Evolutionary conservation across 2,888 invertebrate genomes (phyloP), one percentile per base, ranked within the genome.

Genomic region (Disparrhopalites patrizii): DNA sequence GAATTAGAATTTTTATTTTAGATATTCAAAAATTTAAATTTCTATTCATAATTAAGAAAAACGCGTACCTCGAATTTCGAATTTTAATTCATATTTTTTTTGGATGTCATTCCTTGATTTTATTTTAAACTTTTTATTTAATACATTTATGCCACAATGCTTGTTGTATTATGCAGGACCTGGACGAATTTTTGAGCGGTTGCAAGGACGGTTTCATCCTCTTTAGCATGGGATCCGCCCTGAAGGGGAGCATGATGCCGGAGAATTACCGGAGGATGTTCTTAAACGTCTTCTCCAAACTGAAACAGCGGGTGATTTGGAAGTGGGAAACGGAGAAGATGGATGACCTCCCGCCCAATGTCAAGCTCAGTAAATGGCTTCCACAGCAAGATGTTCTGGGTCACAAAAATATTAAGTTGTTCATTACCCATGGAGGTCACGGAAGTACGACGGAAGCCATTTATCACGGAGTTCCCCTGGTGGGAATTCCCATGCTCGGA

Each of bases 241-340:
- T 47, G 23, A 20, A 20, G 25, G 89, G 90, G 0, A 86, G 86
- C 23, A 88, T 87, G 74, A 90, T 91, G 90, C 90, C 91, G 0
- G 84, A 88, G 58, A 83, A 87, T 3, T 82, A 87, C 0, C 84
- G 89, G 62, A 83, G 84, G 31, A 82, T 88, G 76, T 83, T 92
- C 61, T 83, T 90, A 18, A 83, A 86, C 36, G 90, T 89, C 0
- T 85, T 92, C 75, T 85, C 87, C 0, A 85, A 86, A 27, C 79
- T 92, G 31, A 90, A 91, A 0, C 90, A 90, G 77, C 84, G 89
- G 72, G 88, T 92, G 20, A 79, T 92, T 0, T 92, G 91, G 91
- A 91, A 91, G 78, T 91, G 89, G 80, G 90, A 90, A 75, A 85
- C 83, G 1, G 83, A 86, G 25, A 79, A 82, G 3, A 77, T 85